Evolutionary conservation across 2,888 invertebrate species (phyloP).

Genomic region (Perithous albicinctus): DNA sequence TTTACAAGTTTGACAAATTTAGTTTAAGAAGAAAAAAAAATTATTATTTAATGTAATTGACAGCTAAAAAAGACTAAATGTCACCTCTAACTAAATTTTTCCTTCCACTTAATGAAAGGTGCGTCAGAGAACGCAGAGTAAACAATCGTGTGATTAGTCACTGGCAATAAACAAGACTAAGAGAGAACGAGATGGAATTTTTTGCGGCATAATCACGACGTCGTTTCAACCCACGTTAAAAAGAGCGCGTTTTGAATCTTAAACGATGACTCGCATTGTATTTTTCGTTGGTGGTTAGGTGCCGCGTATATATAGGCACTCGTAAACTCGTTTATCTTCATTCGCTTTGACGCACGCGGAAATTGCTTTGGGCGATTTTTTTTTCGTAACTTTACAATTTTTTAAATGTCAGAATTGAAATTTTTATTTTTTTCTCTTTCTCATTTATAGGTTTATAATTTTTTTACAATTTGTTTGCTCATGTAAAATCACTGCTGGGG

Average conservation of each 20-base stretch:
- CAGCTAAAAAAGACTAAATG: no score
- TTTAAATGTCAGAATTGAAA: no score
- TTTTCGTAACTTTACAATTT: neutral
- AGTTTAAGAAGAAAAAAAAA: no score
- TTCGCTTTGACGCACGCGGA: neutral
- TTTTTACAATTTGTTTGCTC: no score
- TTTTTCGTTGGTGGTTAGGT: neutral
- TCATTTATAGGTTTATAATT: neutral
- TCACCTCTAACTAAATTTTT: neutral
- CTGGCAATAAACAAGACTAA: neutral
- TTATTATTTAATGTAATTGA: no score
- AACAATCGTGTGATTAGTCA: constrained; percentile 12
- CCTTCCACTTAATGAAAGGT: neutral
- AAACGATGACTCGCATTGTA: constrained; percentile 10
- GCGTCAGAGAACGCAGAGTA: neutral
- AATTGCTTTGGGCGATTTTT: neutral
- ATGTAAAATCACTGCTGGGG: neutral
- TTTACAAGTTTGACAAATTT: no score
- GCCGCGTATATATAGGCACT: no score
- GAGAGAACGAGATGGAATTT: neutral
- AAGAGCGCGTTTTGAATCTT: neutral
- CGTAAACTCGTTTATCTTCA: constrained; percentile 11
- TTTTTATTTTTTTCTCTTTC: neutral
- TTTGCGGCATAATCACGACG: neutral
- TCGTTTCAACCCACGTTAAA: constrained; percentile 3